phyloP scores from a whole-genome alignment of 2,797 vertebrate species.

The Sardinella longiceps region DNA sequence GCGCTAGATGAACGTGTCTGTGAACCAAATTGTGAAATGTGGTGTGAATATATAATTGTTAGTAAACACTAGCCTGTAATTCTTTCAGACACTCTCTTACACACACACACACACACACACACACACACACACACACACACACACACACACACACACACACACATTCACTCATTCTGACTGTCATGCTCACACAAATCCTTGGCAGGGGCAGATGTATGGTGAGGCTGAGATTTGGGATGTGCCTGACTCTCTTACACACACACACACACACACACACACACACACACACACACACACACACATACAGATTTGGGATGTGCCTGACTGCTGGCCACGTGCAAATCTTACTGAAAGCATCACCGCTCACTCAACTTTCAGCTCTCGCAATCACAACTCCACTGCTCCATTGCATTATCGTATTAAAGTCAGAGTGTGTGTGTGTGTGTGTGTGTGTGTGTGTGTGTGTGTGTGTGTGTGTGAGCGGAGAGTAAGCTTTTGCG shows the following conservation, averaged over 20 bases:
- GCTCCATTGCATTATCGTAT: background rate
- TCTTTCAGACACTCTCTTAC: background rate
- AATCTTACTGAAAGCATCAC: constrained; percentile 8
- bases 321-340: constrained; percentile 5
- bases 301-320: background rate
- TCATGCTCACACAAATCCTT: background rate
- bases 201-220: background rate
- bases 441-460: background rate
- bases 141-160: background rate
- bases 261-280: too few relatives aligned
- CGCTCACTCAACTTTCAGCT: background rate
- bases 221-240: background rate
- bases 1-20: background rate
- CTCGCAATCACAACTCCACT: background rate
- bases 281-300: too few relatives aligned
- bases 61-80: background rate
- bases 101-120: background rate
- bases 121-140: background rate
- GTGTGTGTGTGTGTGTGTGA: background rate
- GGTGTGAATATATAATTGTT: background rate
- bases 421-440: background rate
- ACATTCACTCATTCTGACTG: background rate
- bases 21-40: background rate
- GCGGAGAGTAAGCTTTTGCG: background rate
- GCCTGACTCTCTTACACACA: too few relatives aligned